phyloP scores from a whole-genome alignment of 2,797 vertebrate genomes.

The Pogonophryne albipinna region DNA sequence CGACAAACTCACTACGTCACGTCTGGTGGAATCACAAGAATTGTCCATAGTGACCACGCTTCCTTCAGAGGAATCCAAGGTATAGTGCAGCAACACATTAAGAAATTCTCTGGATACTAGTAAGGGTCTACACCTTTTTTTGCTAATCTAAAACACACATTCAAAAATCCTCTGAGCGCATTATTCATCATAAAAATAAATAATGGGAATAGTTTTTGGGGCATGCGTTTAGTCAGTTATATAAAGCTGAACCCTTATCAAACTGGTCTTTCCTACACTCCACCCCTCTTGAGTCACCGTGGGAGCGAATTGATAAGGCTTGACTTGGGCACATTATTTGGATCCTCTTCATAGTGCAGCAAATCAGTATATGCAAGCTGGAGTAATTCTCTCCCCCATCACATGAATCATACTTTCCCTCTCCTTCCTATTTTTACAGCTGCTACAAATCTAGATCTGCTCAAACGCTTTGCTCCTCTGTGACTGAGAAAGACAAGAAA shows the following conservation, averaged over 20 bases:
- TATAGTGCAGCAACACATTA: slow-evolving; percentile 7
- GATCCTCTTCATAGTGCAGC: slow-evolving; percentile 59
- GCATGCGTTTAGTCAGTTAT: neutral
- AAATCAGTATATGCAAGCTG: slow-evolving; percentile 54
- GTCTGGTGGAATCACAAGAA: too few relatives aligned
- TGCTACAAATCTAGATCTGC: slow-evolving; percentile 80
- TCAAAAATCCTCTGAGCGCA: slow-evolving; percentile 1
- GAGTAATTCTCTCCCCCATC: slow-evolving; percentile 70
- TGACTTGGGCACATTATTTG: slow-evolving; percentile 45
- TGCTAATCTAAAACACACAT: slow-evolving; percentile 17
- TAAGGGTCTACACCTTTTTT: slow-evolving; percentile 1
- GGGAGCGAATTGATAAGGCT: slow-evolving; percentile 53
- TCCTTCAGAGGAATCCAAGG: too few relatives aligned
- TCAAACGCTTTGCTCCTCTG: slow-evolving; percentile 74
- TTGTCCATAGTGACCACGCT: too few relatives aligned
- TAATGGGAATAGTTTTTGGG: slow-evolving; percentile 1
- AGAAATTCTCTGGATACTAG: slow-evolving; percentile 20
- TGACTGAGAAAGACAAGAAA: slow-evolving; percentile 69
- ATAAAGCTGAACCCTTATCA: slow-evolving; percentile 18
- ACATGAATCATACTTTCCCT: slow-evolving; percentile 86
- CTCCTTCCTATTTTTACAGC: slow-evolving; percentile 89
- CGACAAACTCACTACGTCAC: too few relatives aligned
- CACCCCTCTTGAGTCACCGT: slow-evolving; percentile 13
- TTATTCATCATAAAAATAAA: slow-evolving; percentile 20
- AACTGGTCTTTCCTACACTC: slow-evolving; percentile 6